Evolutionary conservation across 2,113 vertebrate species (phyloP).

Genomic region (Isichthys henryi): DNA sequence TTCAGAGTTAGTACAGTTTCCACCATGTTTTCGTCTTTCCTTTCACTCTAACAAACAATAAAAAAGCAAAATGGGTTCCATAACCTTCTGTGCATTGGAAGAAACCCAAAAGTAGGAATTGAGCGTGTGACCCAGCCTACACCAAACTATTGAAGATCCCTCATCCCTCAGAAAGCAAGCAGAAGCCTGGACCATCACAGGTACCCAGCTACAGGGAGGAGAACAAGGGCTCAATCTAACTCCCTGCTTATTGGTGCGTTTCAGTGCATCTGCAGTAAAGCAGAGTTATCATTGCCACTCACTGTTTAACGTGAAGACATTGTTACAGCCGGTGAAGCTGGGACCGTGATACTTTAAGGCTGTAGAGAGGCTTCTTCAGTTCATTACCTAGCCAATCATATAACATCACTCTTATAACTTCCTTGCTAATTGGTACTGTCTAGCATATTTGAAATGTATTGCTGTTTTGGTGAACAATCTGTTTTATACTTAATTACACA

Average conservation of each 20-base stretch:
- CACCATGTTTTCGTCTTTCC: neutral
- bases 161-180: neutral
- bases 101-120: neutral
- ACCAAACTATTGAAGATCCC: neutral
- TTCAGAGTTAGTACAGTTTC: neutral
- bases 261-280: neutral
- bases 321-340: neutral
- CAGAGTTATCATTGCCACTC: neutral
- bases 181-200: neutral
- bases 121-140: neutral
- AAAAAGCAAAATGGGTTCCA: neutral
- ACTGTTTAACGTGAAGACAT: neutral
- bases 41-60: neutral
- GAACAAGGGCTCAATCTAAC: neutral
- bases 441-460: neutral
- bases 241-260: neutral
- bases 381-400: neutral
- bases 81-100: neutral
- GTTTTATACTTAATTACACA: neutral
- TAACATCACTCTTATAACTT: neutral
- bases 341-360: neutral
- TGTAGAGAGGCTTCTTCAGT: neutral
- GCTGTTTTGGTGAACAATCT: neutral
- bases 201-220: neutral
- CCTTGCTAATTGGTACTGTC: neutral